Evolutionary conservation across 2,888 invertebrate species (phyloP).

Genomic region (Notodonta ziczac): DNA sequence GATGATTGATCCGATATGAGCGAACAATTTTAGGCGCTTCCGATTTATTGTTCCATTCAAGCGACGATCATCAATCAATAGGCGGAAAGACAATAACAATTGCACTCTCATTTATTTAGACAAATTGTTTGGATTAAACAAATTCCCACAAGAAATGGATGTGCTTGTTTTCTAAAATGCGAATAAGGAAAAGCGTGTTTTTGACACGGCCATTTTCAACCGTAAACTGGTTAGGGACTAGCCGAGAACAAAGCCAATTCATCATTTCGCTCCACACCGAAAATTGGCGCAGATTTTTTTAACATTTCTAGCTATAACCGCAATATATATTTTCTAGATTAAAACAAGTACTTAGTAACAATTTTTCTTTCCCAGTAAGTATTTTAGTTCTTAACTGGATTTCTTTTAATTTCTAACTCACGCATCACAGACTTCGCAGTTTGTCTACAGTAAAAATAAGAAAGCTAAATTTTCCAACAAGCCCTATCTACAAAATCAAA

Average conservation of each 20-base stretch:
- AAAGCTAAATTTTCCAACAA: not conserved
- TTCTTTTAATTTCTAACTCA: not conserved
- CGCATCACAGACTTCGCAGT: not conserved
- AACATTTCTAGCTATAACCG: not conserved
- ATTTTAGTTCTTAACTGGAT: too few species aligned
- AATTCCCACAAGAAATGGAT: constrained; percentile 14
- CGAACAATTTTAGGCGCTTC: not conserved
- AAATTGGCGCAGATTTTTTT: not conserved
- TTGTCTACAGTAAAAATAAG: not conserved
- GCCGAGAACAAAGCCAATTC: constrained; percentile 12
- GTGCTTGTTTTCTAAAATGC: constrained; percentile 18
- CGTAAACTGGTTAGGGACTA: constrained; percentile 18
- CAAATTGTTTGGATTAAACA: constrained; percentile 3
- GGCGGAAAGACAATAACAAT: not conserved
- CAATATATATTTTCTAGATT: not conserved
- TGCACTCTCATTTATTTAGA: not conserved
- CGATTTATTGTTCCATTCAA: not conserved
- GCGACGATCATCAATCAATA: not conserved
- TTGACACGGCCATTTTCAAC: constrained; percentile 25
- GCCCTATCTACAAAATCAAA: not conserved
- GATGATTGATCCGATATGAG: not conserved
- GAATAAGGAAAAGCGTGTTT: constrained; percentile 24
- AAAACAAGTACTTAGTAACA: not conserved
- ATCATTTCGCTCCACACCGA: constrained; percentile 14
- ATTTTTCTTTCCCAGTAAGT: not conserved